phyloP scores from a whole-genome alignment of 2,797 vertebrate species.

The Paedocypris micromegethes region DNA sequence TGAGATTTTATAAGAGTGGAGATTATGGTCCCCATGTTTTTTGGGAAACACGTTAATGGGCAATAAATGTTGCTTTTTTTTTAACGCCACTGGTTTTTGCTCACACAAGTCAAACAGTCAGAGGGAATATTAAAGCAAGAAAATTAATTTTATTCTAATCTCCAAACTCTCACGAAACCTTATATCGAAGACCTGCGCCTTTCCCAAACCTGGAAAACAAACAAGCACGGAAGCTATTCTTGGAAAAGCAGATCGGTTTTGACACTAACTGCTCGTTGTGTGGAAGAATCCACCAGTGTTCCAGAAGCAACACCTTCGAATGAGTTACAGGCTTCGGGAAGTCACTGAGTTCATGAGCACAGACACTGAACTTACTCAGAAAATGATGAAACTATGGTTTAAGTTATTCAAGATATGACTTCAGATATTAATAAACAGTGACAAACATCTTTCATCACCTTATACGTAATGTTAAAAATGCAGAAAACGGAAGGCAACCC shows the following conservation, averaged over 20 bases:
- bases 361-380: too few species aligned
- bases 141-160: too few species aligned
- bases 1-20: constrained; percentile 49
- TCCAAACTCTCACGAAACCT: too few species aligned
- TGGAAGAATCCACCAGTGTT: constrained; percentile 30
- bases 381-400: too few species aligned
- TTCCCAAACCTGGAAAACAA: neutral
- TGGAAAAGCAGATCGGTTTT: constrained; percentile 22
- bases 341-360: too few species aligned
- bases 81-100: constrained; percentile 53
- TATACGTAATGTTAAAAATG: too few species aligned
- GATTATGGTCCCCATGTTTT: constrained; percentile 55
- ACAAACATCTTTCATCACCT: too few species aligned
- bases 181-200: neutral
- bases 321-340: neutral
- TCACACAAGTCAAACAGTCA: constrained; percentile 41
- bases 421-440: too few species aligned
- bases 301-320: constrained; percentile 39
- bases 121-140: too few species aligned
- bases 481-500: too few species aligned
- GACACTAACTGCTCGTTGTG: constrained; percentile 37
- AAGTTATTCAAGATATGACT: too few species aligned
- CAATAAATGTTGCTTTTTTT: constrained; percentile 47
- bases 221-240: constrained; percentile 13
- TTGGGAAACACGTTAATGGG: constrained; percentile 50